Evolutionary conservation across 1,140 invertebrate genomes (phyloP).

Genomic region (Neelides sp.): DNA sequence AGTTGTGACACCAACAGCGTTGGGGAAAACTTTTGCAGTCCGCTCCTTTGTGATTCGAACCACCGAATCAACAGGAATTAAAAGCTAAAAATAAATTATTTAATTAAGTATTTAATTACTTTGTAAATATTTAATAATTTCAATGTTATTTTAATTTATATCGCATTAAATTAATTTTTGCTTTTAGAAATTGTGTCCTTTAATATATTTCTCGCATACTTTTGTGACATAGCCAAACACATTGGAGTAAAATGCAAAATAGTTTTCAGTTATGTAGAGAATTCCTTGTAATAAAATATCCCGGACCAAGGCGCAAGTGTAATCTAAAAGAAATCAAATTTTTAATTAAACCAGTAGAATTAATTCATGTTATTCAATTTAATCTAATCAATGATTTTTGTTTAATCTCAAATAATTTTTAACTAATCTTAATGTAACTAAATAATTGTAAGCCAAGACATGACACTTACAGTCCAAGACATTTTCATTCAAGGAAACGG

Average conservation of each 20-base stretch:
- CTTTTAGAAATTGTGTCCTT: no score
- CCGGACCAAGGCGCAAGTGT: constrained; percentile 77
- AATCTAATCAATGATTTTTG: no score
- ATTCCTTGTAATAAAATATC: constrained; percentile 86
- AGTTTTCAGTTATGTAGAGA: constrained; percentile 81
- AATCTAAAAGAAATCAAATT: constrained; percentile 71
- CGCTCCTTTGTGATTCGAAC: constrained; percentile 78
- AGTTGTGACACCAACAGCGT: no score
- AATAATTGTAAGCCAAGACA: constrained; percentile 1
- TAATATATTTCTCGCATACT: constrained; percentile 45
- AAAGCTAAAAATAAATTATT: constrained; percentile 47
- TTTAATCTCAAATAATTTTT: no score
- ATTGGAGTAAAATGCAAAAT: constrained; percentile 90
- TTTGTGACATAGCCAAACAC: constrained; percentile 85
- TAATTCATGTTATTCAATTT: no score
- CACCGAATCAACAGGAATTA: constrained; percentile 68
- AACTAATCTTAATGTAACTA: neutral
- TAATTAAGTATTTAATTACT: no score
- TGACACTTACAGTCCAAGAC: constrained; percentile 68
- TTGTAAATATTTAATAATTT: no score
- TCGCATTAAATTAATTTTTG: no score
- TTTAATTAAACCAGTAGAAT: no score
- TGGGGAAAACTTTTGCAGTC: constrained; percentile 77
- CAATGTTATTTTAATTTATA: no score
- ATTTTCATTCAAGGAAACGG: constrained; percentile 57